Base-by-base conservation (phyloP, 2,113 vertebrate genomes). In the Aegithalos caudatus region DNA sequence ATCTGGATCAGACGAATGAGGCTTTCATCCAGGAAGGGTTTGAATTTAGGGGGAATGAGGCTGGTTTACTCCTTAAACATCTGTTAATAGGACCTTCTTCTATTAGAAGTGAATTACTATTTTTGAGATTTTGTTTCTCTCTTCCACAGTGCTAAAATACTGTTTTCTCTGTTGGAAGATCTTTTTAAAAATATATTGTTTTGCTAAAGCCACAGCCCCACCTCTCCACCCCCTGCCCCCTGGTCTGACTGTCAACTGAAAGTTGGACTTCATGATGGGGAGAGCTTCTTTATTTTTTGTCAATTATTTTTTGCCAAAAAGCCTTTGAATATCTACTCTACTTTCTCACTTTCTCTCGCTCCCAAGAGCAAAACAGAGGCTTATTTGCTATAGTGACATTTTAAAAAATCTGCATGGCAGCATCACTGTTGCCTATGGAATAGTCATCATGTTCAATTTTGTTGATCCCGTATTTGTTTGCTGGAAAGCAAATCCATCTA, bases 401-500 rank as follows among this genome's bases (percentile, higher is more conserved):
- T 94, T 71, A 92, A 76, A 87, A 95, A 94, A 96, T 95, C 94
- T 96, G 93, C 88, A 64, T 94, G 96, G 94, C 95, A 97, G 92
- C 87, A 60, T 90, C 66, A 8, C 90, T 88, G 90, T 96, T 96
- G 94, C 95, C 90, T 93, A 87, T 95, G 86, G 95, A 97, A 88
- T 74, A 95, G 93, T 97, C 90, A 95, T 96, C 95, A 84, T 93
- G 88, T 97, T 97, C 96, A 95, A 90, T 96, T 96, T 94, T 74
- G 92, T 94, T 93, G 90, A 96, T 93, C 92, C 82, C 81, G 86
- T 90, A 83, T 93, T 95, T 96, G 80, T 96, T 96, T 96, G 95
- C 90, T 88, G 88, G 94, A 96, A 95, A 97, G 88, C 90, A 97
- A 96, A 96, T 92, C 88, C 90, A 93, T 97, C 90, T 96, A 67